Evolutionary conservation across 2,888 invertebrate species (phyloP), one percentile per base, ranked within the genome.

Genomic region (Catocala nupta): DNA sequence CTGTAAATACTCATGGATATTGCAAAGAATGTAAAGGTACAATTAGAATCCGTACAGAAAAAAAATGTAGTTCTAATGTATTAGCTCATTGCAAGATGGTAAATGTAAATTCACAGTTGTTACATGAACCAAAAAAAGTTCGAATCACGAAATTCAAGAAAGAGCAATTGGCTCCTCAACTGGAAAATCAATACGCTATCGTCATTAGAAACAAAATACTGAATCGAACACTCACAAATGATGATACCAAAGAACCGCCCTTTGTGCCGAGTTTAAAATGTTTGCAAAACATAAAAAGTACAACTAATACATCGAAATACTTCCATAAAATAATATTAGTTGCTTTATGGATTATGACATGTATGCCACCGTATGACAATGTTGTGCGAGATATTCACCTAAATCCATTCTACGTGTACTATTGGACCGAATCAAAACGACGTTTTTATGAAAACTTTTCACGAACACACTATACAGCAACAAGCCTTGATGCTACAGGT

Each of bases 241-340:
- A 57, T 34, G 60, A 67, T 42, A 59, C 12, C 16, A 16, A 47
- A 39, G 62, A 65, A 55, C 65, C 65, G 36, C 60, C 61, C 9
- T 58, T 59, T 50, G 39, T 63, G 9, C 59, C 59, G 7, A 50
- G 16, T 55, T 50, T 63, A 11, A 63, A 66, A 63, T 36, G 62
- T 25, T 43, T 66, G 36, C 66, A 66, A 56, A 59, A 66, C 48
- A 49, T 62, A 51, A 66, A 33, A 51, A 52, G 16, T 16, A 36
- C 44, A 16, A 55, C 45, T 49, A 54, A 53, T n/a, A 42, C 45
- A n/a, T 52, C 47, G 13, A 59, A 43, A 49, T 51, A 47, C 34
- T 66, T 25, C 36, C 52, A 66, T 36, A 62, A 66, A 63, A 66
- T 53, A 36, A 63, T 63, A 10, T 55, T 67, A 7, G 13, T 67